A percentile compares a stretch with the other conserved stretches of the same genome.
Conservation (phyloP, 2,797 vertebrate species). For the Chelon labrosus region DNA sequence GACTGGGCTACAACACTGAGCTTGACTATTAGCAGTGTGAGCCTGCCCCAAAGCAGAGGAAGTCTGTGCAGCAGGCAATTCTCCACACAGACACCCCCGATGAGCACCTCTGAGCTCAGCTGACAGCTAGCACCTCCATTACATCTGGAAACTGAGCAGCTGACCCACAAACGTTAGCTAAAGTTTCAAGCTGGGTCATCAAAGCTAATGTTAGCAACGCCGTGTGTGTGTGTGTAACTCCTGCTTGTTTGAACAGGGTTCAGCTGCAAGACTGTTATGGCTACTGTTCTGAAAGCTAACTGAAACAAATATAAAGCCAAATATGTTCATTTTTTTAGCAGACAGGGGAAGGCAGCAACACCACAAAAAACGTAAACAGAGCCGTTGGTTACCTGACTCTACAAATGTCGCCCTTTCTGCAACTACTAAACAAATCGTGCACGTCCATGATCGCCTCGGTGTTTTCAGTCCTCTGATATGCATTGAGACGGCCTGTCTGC, state of each 20-base stretch:
- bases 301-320: neutral
- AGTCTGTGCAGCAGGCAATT: neutral
- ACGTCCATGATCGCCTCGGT: constrained; percentile 90
- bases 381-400: constrained; percentile 90
- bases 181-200: constrained; percentile 32
- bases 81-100: neutral
- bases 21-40: too few relatives aligned
- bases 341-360: neutral
- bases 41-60: neutral
- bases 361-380: neutral
- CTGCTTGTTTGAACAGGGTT: neutral
- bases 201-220: constrained; percentile 46
- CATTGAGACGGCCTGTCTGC: constrained; percentile 85
- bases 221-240: constrained; percentile 27
- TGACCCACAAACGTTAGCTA: constrained; percentile 29
- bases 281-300: neutral
- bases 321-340: neutral
- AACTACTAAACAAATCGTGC: constrained; percentile 94
- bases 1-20: too few relatives aligned
- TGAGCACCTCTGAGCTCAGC: neutral
- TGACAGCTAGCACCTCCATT: neutral
- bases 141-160: constrained; percentile 11
- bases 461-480: constrained; percentile 79
- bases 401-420: constrained; percentile 94
- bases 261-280: neutral